Percentiles rank a stretch among this genome's conserved stretches.
These are phyloP conservation scores for Pteruthius melanotis DNA, from an alignment of 2,113 vertebrate species.

Conservation along the genomic window DNA sequence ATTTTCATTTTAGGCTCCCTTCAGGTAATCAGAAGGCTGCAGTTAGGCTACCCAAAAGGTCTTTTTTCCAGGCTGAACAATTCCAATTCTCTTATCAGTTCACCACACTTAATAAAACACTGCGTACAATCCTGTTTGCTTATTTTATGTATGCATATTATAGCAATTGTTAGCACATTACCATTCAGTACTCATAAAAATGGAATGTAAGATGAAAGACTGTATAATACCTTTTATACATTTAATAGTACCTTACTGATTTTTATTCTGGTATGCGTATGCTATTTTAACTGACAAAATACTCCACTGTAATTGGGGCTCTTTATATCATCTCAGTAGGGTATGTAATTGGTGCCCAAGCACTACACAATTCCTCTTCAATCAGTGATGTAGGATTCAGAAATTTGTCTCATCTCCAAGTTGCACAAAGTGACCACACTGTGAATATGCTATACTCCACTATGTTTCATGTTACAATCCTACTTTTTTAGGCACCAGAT, in stretches of 20 bases:
- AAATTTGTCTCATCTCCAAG: conserved; percentile 37
- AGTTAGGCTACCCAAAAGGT: neutral
- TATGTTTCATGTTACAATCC: neutral
- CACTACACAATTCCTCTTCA: conserved; percentile 50
- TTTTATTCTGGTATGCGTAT: conserved; percentile 34
- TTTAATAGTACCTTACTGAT: conserved; percentile 3
- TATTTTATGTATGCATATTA: neutral
- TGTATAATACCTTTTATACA: neutral
- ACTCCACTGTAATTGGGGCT: conserved; percentile 49
- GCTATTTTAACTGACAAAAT: conserved; percentile 35
- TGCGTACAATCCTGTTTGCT: neutral
- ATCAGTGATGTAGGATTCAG: conserved; percentile 25
- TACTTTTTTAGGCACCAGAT: neutral
- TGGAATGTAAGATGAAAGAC: neutral
- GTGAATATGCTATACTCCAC: neutral
- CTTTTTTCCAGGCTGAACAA: neutral
- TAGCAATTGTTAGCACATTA: neutral
- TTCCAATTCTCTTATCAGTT: neutral
- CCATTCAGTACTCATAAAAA: neutral
- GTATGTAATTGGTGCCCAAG: conserved; percentile 42
- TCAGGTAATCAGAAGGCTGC: neutral
- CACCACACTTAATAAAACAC: neutral
- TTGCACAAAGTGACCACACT: conserved; percentile 16
- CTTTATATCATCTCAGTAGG: conserved; percentile 37
- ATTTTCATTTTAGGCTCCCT: neutral